A percentile compares a stretch with the other conserved stretches of the same genome.
Conservation (phyloP, 2,888 invertebrate species). For the Linnaemya vulpina region DNA sequence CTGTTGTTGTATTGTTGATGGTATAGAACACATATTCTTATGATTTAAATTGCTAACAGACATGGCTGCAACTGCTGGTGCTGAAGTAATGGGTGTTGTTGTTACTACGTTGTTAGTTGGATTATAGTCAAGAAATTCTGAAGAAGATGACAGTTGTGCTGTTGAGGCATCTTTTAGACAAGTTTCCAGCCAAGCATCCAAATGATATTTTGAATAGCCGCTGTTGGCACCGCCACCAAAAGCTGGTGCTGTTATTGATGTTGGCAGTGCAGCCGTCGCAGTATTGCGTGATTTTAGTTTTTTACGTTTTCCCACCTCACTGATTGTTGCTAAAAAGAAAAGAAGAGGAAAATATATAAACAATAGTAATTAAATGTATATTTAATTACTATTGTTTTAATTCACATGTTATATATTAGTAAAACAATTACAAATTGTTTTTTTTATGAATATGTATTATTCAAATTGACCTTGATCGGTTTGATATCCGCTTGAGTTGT, state of each 20-base stretch:
- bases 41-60: slow-evolving; percentile 68
- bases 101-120: slow-evolving; percentile 73
- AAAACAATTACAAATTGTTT: slow-evolving; percentile 35
- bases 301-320: slow-evolving; percentile 80
- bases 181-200: slow-evolving; percentile 83
- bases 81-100: slow-evolving; percentile 68
- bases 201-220: slow-evolving; percentile 80
- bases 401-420: slow-evolving; percentile 57
- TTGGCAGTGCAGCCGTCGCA: slow-evolving; percentile 73
- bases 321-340: slow-evolving; percentile 74
- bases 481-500: slow-evolving; percentile 68
- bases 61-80: slow-evolving; percentile 74
- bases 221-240: slow-evolving; percentile 73
- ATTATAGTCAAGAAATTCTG: slow-evolving; percentile 82
- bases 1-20: slow-evolving; percentile 66
- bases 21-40: slow-evolving; percentile 70
- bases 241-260: slow-evolving; percentile 50
- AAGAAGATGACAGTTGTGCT: slow-evolving; percentile 81
- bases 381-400: slow-evolving; percentile 55
- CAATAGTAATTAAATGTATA: slow-evolving; percentile 40
- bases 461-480: slow-evolving; percentile 56
- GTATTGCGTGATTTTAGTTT: slow-evolving; percentile 81
- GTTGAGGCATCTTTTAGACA: slow-evolving; percentile 82
- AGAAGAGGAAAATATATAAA: slow-evolving; percentile 35
- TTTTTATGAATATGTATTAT: slow-evolving; percentile 7